Base-by-base conservation (phyloP, 1,140 invertebrate species). In the Eciton burchellii region DNA sequence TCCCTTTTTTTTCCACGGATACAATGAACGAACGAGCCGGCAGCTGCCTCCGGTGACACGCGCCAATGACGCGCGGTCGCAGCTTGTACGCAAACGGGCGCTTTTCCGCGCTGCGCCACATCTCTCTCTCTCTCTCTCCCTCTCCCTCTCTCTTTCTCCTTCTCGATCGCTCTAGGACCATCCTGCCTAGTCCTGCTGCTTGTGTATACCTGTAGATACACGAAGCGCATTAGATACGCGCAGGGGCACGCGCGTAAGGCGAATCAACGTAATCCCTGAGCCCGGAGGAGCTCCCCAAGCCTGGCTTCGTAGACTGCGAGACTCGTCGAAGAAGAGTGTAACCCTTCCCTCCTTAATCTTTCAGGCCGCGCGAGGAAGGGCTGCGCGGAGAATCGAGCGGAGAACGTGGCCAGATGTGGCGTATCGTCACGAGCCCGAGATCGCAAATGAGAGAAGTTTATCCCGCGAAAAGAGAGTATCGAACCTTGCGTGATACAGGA, bases 1-100 rank as follows among this genome's bases (percentile, higher is more conserved):
- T 56, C 74, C 65, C 74, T 81, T 82, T 84, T 82, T 84, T 84
- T 84, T 87, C 71, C 72, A 81, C 43, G 54, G 82, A 85, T 57
- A 84, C 86, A 88, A 88, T 86, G 73, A 81, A 24, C 52, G 85
- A 83, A 73, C 60, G 82, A 82, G 49, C 73, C 47, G 70, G 57
- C 88, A 88, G 88, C 88, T 88, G 86, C 72, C 79, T 65, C 63
- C 76, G 12, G 60, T 73, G 88, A 89, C 88, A 89, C 88, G 88
- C 87, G 88, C 84, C 88, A 66, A 82, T 66, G 83, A 81, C 77
- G 83, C 66, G 54, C 82, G 73, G 21, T 57, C 71, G 71, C 84
- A 83, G 84, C 85, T 86, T 82, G 73, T 71, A 81, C 57, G 21
- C 82, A 12, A 59, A 76, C 35, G n/a, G 35, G 68, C 74, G 81